These are phyloP conservation scores for Lethenteron camtschaticum DNA, from an alignment of 2,113 vertebrate genomes.

Conservation along the genomic window DNA sequence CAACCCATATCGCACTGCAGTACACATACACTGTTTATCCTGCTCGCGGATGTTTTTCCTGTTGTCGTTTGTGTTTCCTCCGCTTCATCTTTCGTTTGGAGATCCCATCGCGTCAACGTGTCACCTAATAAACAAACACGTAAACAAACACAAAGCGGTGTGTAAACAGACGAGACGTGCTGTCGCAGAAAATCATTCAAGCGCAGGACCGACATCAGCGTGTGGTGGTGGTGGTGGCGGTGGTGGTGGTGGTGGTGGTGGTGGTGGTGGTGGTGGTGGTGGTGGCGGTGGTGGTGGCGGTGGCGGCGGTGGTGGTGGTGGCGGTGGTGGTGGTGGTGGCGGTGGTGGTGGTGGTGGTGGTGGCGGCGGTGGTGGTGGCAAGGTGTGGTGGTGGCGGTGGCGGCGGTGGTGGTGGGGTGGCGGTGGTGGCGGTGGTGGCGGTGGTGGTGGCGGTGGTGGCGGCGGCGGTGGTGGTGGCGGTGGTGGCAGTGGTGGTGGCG, in stretches of 20 bases:
- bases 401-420: slow-evolving; percentile 13
- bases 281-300: slow-evolving; percentile 12
- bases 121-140: too few relatives aligned
- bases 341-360: not conserved
- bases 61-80: too few relatives aligned
- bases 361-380: fast-evolving
- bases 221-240: slow-evolving; percentile 10
- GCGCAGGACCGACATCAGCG: not conserved
- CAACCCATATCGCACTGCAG: too few relatives aligned
- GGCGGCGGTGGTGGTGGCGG: slow-evolving; percentile 12
- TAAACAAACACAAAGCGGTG: not conserved
- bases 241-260: slow-evolving; percentile 10
- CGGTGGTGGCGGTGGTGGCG: slow-evolving; percentile 10
- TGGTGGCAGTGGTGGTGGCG: not conserved
- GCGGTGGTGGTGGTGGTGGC: slow-evolving; percentile 13
- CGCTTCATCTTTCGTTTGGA: too few relatives aligned
- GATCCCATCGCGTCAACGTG: too few relatives aligned
- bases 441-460: slow-evolving; percentile 1
- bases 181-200: not conserved
- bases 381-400: too few relatives aligned
- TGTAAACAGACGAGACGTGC: not conserved
- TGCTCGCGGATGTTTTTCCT: too few relatives aligned
- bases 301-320: not conserved
- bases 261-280: slow-evolving; percentile 1
- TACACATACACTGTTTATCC: too few relatives aligned